Evolutionary conservation across 2,888 invertebrate species (phyloP).

Genomic region (Ditula angustiorana): DNA sequence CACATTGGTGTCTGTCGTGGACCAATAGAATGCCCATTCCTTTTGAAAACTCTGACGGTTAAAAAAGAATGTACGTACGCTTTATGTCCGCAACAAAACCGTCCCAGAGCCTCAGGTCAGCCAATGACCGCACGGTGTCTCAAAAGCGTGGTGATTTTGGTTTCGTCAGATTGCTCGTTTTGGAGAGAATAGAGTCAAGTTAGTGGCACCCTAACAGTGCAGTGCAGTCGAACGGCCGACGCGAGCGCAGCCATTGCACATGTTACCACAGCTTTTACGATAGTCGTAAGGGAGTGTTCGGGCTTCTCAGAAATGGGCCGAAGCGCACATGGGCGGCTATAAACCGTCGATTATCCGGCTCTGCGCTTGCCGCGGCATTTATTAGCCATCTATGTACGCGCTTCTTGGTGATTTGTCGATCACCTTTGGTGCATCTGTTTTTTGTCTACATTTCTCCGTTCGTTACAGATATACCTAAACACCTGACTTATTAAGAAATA

Average conservation of each 20-base stretch:
- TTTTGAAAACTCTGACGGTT: too few relatives aligned
- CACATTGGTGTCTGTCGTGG: too few relatives aligned
- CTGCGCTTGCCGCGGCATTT: slow-evolving; percentile 52
- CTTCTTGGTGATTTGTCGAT: slow-evolving; percentile 34
- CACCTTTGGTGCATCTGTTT: slow-evolving; percentile 38
- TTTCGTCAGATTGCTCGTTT: too few relatives aligned
- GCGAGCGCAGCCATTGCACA: slow-evolving; percentile 69
- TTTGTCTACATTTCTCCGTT: slow-evolving; percentile 17
- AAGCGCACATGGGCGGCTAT: slow-evolving; percentile 75
- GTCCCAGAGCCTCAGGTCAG: too few relatives aligned
- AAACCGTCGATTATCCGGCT: slow-evolving; percentile 74
- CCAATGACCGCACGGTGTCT: too few relatives aligned
- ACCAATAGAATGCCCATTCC: too few relatives aligned
- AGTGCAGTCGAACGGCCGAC: slow-evolving; percentile 40
- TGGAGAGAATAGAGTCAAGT: neutral
- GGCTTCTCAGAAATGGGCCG: slow-evolving; percentile 76
- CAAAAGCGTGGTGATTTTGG: too few relatives aligned
- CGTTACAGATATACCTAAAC: too few relatives aligned
- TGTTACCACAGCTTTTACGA: slow-evolving; percentile 82
- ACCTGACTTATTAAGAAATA: too few relatives aligned
- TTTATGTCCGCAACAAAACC: too few relatives aligned
- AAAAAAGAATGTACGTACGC: too few relatives aligned
- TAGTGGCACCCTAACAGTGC: neutral
- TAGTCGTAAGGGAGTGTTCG: slow-evolving; percentile 72
- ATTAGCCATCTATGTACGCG: slow-evolving; percentile 43